phyloP scores from a whole-genome alignment of 1,140 invertebrate genomes.

The Drosophila arizonae region DNA sequence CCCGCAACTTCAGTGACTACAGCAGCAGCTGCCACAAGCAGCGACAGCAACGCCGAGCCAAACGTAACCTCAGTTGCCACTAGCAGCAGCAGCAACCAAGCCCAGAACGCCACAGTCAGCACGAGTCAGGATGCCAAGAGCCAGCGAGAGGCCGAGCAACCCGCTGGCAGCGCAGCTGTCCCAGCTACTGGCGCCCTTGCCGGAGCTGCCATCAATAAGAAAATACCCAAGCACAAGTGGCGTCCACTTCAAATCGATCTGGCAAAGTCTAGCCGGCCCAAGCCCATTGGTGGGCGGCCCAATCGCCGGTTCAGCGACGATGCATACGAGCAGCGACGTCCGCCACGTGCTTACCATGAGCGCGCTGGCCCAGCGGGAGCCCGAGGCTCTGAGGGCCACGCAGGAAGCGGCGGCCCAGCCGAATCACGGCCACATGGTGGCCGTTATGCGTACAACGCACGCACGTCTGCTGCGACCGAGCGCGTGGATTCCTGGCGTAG shows the following conservation, averaged over 20 bases:
- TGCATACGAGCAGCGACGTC: slow-evolving; percentile 57
- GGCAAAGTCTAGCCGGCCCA: slow-evolving; percentile 83
- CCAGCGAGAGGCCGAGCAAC: slow-evolving; percentile 67
- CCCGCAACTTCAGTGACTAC: slow-evolving; percentile 10
- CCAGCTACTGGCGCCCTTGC: slow-evolving; percentile 63
- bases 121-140: slow-evolving; percentile 74
- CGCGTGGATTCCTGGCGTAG: slow-evolving; percentile 83
- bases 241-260: slow-evolving; percentile 89
- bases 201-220: slow-evolving; percentile 77
- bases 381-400: slow-evolving; percentile 19
- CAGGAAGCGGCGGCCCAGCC: slow-evolving; percentile 19
- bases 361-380: slow-evolving; percentile 30
- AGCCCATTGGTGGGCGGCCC: slow-evolving; percentile 72
- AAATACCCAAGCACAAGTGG: slow-evolving; percentile 89
- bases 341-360: slow-evolving; percentile 61
- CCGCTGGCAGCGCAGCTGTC: slow-evolving; percentile 55
- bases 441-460: slow-evolving; percentile 64
- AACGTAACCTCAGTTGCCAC: slow-evolving; percentile 20
- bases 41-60: slow-evolving; percentile 20
- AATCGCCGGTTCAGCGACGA: slow-evolving; percentile 66
- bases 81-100: slow-evolving; percentile 42
- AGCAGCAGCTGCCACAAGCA: slow-evolving; percentile 21
- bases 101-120: slow-evolving; percentile 46
- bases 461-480: slow-evolving; percentile 69
- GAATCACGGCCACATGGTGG: slow-evolving; percentile 55